These are phyloP conservation scores for Champsocephalus esox DNA, from an alignment of 2,797 vertebrate genomes.

Conservation along the genomic window DNA sequence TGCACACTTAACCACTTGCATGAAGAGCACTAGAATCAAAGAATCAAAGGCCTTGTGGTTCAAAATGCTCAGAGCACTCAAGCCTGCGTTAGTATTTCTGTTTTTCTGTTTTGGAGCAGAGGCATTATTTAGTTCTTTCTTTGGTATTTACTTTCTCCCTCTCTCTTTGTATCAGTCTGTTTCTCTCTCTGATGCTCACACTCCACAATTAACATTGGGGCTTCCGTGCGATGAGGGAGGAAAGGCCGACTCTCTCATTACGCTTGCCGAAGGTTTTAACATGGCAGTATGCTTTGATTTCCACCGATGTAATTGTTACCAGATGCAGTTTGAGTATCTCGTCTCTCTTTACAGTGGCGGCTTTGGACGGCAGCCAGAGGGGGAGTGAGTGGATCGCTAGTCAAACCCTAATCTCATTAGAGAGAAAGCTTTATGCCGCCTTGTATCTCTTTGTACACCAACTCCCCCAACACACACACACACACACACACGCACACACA, in stretches of 20 bases:
- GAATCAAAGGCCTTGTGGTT: slow-evolving; percentile 65
- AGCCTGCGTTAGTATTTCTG: slow-evolving; percentile 35
- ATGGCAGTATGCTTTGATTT: slow-evolving; percentile 87
- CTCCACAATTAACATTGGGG: slow-evolving; percentile 75
- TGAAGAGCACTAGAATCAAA: slow-evolving; percentile 79
- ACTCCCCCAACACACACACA: slow-evolving; percentile 47
- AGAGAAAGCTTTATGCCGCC: slow-evolving; percentile 79
- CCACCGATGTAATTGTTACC: slow-evolving; percentile 84
- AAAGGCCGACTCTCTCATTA: slow-evolving; percentile 82
- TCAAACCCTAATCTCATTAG: slow-evolving; percentile 87
- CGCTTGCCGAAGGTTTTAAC: slow-evolving; percentile 84
- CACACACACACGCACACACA: not conserved
- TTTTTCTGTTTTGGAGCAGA: slow-evolving; percentile 40
- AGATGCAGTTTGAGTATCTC: slow-evolving; percentile 86
- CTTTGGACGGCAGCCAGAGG: slow-evolving; percentile 83
- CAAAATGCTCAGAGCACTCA: slow-evolving; percentile 55
- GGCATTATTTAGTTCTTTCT: slow-evolving; percentile 58
- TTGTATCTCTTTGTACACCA: slow-evolving; percentile 78
- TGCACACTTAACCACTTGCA: slow-evolving; percentile 76
- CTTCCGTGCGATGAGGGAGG: slow-evolving; percentile 70
- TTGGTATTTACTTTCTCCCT: slow-evolving; percentile 36
- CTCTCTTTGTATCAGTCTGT: slow-evolving; percentile 22
- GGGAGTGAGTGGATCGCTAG: slow-evolving; percentile 78
- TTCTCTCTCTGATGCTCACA: slow-evolving; percentile 34
- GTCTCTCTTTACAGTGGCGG: slow-evolving; percentile 76